Conservation (phyloP, 1,140 invertebrate genomes). For the Lepidurus arcticus region DNA sequence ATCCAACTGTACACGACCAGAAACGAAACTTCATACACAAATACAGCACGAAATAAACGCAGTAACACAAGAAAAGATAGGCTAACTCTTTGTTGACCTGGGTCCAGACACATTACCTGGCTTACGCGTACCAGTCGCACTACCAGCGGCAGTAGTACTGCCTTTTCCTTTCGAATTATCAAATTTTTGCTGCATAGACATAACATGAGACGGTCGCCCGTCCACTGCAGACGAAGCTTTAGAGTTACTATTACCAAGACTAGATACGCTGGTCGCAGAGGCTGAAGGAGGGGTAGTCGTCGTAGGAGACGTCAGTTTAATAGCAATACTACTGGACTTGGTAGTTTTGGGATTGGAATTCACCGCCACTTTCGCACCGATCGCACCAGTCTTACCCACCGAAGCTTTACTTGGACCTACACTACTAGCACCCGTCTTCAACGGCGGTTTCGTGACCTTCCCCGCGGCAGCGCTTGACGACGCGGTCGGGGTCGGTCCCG, state of each 20-base stretch:
- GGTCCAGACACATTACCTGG: neutral
- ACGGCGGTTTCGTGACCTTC: neutral
- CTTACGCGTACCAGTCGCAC: neutral
- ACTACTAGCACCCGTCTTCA: neutral
- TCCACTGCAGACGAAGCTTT: slow-evolving; percentile 27
- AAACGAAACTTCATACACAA: slow-evolving; percentile 19
- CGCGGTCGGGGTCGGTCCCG: neutral
- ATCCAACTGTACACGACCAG: slow-evolving; percentile 14
- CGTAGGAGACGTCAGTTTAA: neutral
- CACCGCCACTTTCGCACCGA: neutral
- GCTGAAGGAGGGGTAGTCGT: slow-evolving; percentile 4
- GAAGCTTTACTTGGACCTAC: neutral
- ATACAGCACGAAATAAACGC: neutral
- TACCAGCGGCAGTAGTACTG: neutral
- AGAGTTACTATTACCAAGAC: neutral
- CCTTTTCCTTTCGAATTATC: slow-evolving; percentile 25
- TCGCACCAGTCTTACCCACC: neutral
- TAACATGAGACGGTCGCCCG: slow-evolving; percentile 28
- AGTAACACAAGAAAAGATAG: neutral
- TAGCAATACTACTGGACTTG: slow-evolving; percentile 22
- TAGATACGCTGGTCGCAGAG: neutral
- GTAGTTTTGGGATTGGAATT: slow-evolving; percentile 16
- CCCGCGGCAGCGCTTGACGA: neutral
- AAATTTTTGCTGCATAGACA: slow-evolving; percentile 34
- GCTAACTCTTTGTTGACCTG: slow-evolving; percentile 12